Base-by-base conservation (phyloP, 1,140 invertebrate genomes). In the Euura saliciscinereae region DNA sequence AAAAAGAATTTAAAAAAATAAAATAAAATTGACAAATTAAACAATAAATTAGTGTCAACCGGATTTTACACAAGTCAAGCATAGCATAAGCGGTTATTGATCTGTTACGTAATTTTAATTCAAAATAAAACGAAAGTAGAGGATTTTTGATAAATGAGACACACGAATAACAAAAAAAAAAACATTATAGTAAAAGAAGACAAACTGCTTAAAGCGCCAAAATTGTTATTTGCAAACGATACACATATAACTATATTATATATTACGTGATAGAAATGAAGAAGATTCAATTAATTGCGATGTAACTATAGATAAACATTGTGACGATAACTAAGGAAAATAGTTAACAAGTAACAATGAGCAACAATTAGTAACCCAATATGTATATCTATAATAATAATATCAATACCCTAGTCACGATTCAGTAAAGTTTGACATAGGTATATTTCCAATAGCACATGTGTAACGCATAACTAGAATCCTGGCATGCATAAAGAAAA, bases 381-480 rank as follows among this genome's bases (percentile, higher is more conserved):
- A 59, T 11, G 13, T 59, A 59, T 59, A 59, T 59, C 51, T 59
- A 59, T 59, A 59, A 59, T 59, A 59, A 59, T 59, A n/a, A 28
- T 28, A 28, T 28, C 28, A 28, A 28, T 28, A 28, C 28, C 51
- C 51, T 59, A 59, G 51, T 59, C 51, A 59, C 51, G 51, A 59
- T 59, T 59, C 51, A 59, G 51, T 59, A 59, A 59, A 59, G 13
- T 28, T 28, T 28, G 28, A 1, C 28, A 59, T 59, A 3, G 10
- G 13, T 11, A n/a, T 59, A 59, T 11, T 59, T 59, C 51, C 51
- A 59, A 11, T 59, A 59, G 28, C 28, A 28, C 28, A 59, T 59
- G 51, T 59, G 51, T 59, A n/a, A 59, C 8, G 5, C 51, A 59
- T 59, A n/a, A 59, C 51, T n/a, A 59, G 51, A n/a, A 28, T 59